Percentiles rank a stretch among this genome's conserved stretches.
phyloP scores from a whole-genome alignment of 2,113 vertebrate genomes.

The Charadrius vociferus region DNA sequence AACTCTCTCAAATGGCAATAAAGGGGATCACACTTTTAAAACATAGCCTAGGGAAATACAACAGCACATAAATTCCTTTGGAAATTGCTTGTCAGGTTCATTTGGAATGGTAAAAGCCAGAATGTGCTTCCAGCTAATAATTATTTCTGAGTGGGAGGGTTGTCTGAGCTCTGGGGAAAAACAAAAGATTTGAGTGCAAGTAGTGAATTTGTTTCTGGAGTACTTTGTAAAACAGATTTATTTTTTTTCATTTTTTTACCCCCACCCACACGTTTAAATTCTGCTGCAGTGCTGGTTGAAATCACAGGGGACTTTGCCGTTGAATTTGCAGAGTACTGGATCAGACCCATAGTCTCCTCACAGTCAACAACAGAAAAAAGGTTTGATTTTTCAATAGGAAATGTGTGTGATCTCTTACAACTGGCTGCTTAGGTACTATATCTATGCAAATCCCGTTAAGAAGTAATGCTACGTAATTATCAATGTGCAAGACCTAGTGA shows the following conservation, averaged over 20 bases:
- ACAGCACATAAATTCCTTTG: slow-evolving; percentile 52
- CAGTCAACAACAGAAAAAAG: background rate
- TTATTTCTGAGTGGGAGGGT: slow-evolving; percentile 56
- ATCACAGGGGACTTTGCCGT: background rate
- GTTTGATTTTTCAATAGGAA: background rate
- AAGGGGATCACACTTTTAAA: slow-evolving; percentile 53
- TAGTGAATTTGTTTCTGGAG: slow-evolving; percentile 20
- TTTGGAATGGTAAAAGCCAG: slow-evolving; percentile 59
- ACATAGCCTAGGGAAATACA: slow-evolving; percentile 49
- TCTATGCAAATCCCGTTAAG: background rate
- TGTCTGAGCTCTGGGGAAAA: slow-evolving; percentile 46
- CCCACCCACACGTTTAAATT: background rate
- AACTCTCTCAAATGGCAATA: slow-evolving; percentile 50
- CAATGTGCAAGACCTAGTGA: background rate
- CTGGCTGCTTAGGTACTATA: background rate
- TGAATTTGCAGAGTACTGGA: background rate
- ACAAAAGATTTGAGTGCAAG: slow-evolving; percentile 32
- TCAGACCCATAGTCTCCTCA: background rate
- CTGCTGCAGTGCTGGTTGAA: background rate
- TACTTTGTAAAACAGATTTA: background rate
- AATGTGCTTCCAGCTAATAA: slow-evolving; percentile 63
- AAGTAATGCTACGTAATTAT: background rate
- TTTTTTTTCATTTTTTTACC: background rate
- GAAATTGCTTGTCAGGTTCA: slow-evolving; percentile 63
- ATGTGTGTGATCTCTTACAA: background rate